Evolutionary conservation across 2,113 vertebrate species (phyloP).

Genomic region (Phoenicopterus ruber): DNA sequence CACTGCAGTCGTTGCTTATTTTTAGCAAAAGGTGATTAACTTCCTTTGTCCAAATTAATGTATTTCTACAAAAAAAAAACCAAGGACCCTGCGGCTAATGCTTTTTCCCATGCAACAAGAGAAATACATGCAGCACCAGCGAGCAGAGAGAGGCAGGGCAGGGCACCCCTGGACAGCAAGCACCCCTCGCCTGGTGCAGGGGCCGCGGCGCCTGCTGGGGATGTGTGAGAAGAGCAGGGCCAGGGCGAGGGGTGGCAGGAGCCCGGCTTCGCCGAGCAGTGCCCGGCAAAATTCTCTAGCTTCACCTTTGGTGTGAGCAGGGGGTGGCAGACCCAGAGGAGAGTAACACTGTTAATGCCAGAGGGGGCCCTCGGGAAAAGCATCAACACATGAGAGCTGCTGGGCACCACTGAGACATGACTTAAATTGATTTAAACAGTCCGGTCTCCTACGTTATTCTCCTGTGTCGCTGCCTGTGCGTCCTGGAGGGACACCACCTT

Average conservation of each 20-base stretch:
- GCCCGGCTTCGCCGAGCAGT: neutral
- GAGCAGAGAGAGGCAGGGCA: neutral
- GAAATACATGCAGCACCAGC: accelerated
- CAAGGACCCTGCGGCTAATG: neutral
- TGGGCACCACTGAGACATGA: neutral
- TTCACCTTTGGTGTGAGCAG: neutral
- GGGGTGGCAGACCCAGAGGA: neutral
- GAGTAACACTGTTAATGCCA: neutral
- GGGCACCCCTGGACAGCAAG: neutral
- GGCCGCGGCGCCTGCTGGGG: neutral
- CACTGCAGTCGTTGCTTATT: neutral
- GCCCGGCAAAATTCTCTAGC: neutral
- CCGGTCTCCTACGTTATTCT: neutral
- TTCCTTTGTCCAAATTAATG: neutral
- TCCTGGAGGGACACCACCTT: neutral
- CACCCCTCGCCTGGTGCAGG: neutral
- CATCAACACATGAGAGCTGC: neutral
- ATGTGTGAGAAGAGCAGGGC: neutral
- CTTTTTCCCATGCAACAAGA: neutral
- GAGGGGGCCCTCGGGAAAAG: neutral
- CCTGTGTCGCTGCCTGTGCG: neutral
- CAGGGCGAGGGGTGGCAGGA: accelerated
- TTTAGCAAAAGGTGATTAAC: neutral
- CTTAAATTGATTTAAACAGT: neutral
- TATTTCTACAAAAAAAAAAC: neutral